Conservation (phyloP, 2,888 invertebrate genomes). For the Linyphia triangularis region DNA sequence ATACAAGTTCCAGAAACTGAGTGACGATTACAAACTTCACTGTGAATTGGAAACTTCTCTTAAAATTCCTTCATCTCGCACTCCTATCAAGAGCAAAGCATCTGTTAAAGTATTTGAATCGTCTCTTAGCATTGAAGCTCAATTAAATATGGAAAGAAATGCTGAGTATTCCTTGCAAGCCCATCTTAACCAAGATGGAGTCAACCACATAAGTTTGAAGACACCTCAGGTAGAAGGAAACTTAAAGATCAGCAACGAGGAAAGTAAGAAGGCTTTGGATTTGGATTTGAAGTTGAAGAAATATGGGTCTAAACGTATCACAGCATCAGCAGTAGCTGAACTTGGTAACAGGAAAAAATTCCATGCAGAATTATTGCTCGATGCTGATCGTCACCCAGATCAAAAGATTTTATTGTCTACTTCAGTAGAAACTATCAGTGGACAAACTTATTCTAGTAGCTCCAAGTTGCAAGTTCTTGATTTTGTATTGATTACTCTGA, state of each 20-base stretch:
- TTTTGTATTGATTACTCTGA: conserved; percentile 6
- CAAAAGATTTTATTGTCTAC: conserved; percentile 38
- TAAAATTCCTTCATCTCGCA: conserved; percentile 9
- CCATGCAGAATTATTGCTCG: neutral
- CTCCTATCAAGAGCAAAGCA: conserved; percentile 57
- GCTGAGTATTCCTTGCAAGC: conserved; percentile 45
- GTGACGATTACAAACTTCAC: conserved; percentile 38
- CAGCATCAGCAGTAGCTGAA: conserved; percentile 5
- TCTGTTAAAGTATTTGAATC: conserved; percentile 14
- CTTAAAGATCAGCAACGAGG: conserved; percentile 28
- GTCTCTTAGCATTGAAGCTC: conserved; percentile 42
- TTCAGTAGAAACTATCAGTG: neutral
- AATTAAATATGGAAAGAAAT: conserved; percentile 11
- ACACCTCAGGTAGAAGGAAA: conserved; percentile 32
- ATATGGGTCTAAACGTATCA: conserved; percentile 26
- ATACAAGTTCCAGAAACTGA: conserved; percentile 49
- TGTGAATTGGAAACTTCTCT: conserved; percentile 69
- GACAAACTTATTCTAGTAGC: neutral
- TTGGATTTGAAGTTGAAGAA: conserved; percentile 42
- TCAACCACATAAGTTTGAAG: conserved; percentile 29
- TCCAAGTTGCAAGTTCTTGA: conserved; percentile 30
- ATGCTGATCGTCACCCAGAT: conserved; percentile 42
- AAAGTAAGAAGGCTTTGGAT: conserved; percentile 24
- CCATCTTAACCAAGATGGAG: conserved; percentile 24
- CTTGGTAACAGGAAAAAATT: conserved; percentile 36